Percentiles rank a stretch among this genome's conserved stretches.
Conservation (phyloP, 2,113 vertebrate species). For the Ariopsis seemanni region DNA sequence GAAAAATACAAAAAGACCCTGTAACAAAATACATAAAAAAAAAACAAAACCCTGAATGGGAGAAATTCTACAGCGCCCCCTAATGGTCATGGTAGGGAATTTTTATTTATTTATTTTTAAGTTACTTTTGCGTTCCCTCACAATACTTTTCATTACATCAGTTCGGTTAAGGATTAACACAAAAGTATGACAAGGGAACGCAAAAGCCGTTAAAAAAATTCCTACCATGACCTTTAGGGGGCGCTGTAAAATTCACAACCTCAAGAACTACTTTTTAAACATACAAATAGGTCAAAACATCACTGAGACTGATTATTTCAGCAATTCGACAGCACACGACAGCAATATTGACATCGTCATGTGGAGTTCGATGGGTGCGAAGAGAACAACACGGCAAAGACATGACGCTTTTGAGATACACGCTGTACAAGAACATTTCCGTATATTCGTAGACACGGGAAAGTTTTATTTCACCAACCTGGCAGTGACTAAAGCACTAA, state of each 20-base stretch:
- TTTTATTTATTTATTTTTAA: no score
- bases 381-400: conserved; percentile 55
- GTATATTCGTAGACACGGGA: not conserved
- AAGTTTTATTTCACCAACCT: not conserved
- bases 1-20: conserved; percentile 68
- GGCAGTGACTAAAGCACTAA: conserved; percentile 4
- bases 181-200: no score
- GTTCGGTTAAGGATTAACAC: no score
- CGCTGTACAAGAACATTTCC: conserved; percentile 34
- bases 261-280: conserved; percentile 17
- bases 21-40: conserved; percentile 61
- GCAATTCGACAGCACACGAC: conserved; percentile 57
- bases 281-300: conserved; percentile 51
- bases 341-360: conserved; percentile 60
- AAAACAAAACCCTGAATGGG: conserved; percentile 51
- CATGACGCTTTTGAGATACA: conserved; percentile 41
- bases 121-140: no score
- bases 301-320: conserved; percentile 59
- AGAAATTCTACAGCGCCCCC: conserved; percentile 29
- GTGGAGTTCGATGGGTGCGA: conserved; percentile 50
- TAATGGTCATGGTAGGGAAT: no score
- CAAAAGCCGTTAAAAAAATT: no score
- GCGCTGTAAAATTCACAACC: no score
- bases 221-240: no score
- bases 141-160: no score